A percentile compares a stretch with the other conserved stretches of the same genome.
phyloP scores from a whole-genome alignment of 2,113 vertebrate species.

The Pardalotus punctatus region DNA sequence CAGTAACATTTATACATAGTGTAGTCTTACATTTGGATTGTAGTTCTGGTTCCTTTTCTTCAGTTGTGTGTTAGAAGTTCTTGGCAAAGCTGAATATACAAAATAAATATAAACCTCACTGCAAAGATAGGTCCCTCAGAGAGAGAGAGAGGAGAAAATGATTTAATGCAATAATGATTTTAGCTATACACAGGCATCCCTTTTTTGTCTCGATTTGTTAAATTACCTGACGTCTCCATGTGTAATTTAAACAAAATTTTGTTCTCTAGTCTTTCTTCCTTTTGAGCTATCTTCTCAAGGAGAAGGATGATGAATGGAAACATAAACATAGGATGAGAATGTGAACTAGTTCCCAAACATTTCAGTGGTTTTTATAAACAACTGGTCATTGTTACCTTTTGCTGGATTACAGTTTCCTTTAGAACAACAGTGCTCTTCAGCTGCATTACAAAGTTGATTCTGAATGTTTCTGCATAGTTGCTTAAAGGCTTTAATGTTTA shows the following conservation, averaged over 20 bases:
- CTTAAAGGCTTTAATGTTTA: slow-evolving; percentile 69
- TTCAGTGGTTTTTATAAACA: slow-evolving; percentile 78
- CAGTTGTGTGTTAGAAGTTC: slow-evolving; percentile 11
- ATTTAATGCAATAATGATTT: slow-evolving; percentile 75
- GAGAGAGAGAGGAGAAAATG: slow-evolving; percentile 35
- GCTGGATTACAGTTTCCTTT: slow-evolving; percentile 56
- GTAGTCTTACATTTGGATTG: background rate
- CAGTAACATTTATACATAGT: background rate
- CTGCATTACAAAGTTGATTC: slow-evolving; percentile 62
- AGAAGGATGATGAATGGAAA: slow-evolving; percentile 79
- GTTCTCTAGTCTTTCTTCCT: slow-evolving; percentile 70
- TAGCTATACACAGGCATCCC: slow-evolving; percentile 58
- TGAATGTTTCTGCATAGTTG: slow-evolving; percentile 69
- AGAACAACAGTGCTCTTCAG: slow-evolving; percentile 63
- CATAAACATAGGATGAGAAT: slow-evolving; percentile 78
- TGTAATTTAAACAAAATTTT: slow-evolving; percentile 78
- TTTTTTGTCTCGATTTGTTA: slow-evolving; percentile 73
- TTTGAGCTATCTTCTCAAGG: slow-evolving; percentile 73
- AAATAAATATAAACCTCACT: slow-evolving; percentile 19
- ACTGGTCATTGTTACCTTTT: slow-evolving; percentile 76
- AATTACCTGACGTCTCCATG: slow-evolving; percentile 74
- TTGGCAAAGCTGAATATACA: slow-evolving; percentile 34
- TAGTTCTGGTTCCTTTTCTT: background rate
- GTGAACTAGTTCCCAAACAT: slow-evolving; percentile 80
- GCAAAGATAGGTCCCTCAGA: background rate